Evolutionary conservation across 2,113 vertebrate species (phyloP), one percentile per base, ranked within the genome.

Genomic region (Corapipo altera): DNA sequence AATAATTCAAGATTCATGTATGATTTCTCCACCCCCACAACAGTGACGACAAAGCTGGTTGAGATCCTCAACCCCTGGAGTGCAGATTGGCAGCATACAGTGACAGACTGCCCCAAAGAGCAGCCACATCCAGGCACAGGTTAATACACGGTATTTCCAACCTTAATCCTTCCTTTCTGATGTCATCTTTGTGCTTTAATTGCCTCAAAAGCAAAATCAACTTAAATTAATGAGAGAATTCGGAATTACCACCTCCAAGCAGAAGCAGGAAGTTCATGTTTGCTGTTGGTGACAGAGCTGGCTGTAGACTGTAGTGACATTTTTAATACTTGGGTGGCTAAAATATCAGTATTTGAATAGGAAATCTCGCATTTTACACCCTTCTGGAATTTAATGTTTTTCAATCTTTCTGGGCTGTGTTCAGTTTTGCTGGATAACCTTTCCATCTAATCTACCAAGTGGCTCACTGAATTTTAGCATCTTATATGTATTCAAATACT

Each of bases 81-180:
- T 0, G 24, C 75, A 24, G 9, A 1, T 0, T 9, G 54, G 49
- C 27, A 35, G 2, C n/a, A 21, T 16, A 4, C 13, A 2, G 43
- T 3, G 55, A 72, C 5, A 4, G 14, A 20, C 61, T 6, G 27
- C 44, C 69, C 70, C 7, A 8, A 82, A 43, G 62, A 78, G 46
- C 55, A 58, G 48, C 39, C 21, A 1, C 57, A 65, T 12, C 27
- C 52, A 37, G 57, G 35, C 65, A 52, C 37, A 22, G 35, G 33
- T 69, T 59, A 75, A 23, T 52, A 87, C 10, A 14, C 58, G 24
- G 21, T n/a, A n/a, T 77, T 91, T 70, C 88, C 73, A 76, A 21
- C 52, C 59, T 65, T 43, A 62, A 74, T 43, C 64, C 52, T 32
- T 84, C 61, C 52, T 66, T 67, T 30, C 54, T 28, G 19, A 35